Base-by-base conservation (phyloP, 2,797 vertebrate species). In the Notoglanidium macrostoma region DNA sequence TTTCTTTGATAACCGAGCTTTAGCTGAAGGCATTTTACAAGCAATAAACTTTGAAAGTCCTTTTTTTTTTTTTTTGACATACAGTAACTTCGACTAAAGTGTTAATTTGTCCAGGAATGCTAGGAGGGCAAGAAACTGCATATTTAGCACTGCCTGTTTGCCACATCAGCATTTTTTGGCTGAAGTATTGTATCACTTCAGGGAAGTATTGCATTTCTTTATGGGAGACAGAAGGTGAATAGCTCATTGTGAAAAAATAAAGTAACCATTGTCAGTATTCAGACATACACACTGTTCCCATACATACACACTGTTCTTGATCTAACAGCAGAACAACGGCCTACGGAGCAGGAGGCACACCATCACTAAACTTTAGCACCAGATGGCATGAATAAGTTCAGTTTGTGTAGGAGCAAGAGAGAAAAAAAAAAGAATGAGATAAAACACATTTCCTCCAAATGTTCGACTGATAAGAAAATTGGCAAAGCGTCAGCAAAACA, bases 341-440 rank as follows among this genome's bases (percentile, higher is more conserved):
- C 57, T 76, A 72, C 54, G 44, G 63, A 85, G 49, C 86, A 84
- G 81, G 83, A 89, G 86, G 81, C 74, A 81, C 84, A 89, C 91
- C 91, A 91, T 88, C 88, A 82, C 67, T 67, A 68, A 89, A 84
- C 76, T 88, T 91, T 83, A 77, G 83, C 87, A 89, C 87, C 90
- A 91, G 92, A 93, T 91, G 89, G 90, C 54, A 83, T 87, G 86
- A 88, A 88, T 86, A 80, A 85, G 85, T 83, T 87, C 51, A 67
- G 81, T 46, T 79, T 89, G 89, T 83, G 90, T 87, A 87, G 91
- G 89, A 88, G 89, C 89, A 70, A 51, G 82, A 63, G 61, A 81
- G 82, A 63, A 55, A 81, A 17, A 67, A 23, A 51, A 23, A 74
- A 23, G 21, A 73, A 7, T 2, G 14, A 51, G 11, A 78, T 32